Conservation (phyloP, 2,797 vertebrate species). For the Notoglanidium macrostoma region DNA sequence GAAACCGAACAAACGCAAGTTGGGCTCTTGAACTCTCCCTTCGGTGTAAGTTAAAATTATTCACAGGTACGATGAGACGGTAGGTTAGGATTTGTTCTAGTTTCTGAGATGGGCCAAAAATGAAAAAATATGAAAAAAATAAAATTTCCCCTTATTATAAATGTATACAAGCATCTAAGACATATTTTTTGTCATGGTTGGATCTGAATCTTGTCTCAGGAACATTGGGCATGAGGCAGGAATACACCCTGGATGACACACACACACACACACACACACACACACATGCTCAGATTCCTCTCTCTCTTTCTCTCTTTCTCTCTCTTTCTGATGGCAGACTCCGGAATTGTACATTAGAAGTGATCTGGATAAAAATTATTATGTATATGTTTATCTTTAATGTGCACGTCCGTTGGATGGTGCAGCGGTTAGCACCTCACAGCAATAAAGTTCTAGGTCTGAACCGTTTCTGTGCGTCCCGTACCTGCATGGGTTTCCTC, state of each 20-base stretch:
- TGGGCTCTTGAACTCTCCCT: neutral
- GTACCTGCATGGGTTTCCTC: too few relatives aligned
- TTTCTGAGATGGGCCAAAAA: neutral
- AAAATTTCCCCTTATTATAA: neutral
- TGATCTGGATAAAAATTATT: neutral
- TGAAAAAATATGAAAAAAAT: neutral
- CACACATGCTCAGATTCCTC: neutral
- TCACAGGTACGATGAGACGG: neutral
- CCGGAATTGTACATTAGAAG: too few relatives aligned
- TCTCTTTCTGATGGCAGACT: too few relatives aligned
- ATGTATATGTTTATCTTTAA: neutral
- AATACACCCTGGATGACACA: neutral
- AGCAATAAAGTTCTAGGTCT: too few relatives aligned
- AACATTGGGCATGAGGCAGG: neutral
- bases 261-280: too few relatives aligned
- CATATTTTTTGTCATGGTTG: neutral
- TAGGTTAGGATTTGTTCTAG: neutral
- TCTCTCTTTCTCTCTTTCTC: too few relatives aligned
- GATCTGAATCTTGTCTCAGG: neutral
- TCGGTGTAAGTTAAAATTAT: neutral
- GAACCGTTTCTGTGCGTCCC: too few relatives aligned
- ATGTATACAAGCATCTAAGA: neutral
- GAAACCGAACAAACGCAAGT: neutral
- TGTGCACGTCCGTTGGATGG: neutral
- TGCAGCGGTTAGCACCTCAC: too few relatives aligned